Evolutionary conservation across 2,797 vertebrate genomes (phyloP).

Genomic region (Gouania willdenowi): DNA sequence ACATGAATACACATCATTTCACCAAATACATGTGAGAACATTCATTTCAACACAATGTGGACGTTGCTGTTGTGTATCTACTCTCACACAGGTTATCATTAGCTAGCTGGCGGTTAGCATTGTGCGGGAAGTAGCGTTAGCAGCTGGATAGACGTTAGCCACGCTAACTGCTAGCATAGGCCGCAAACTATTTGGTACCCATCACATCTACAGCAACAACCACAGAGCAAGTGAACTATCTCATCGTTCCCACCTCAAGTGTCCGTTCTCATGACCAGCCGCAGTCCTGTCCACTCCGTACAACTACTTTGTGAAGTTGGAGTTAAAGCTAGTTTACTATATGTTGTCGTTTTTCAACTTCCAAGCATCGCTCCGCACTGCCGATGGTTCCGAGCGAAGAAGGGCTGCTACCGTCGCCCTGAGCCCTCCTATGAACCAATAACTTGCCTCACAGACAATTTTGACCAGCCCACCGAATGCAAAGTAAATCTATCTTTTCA

Average conservation of each 20-base stretch:
- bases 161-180: constrained; percentile 76
- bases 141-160: constrained; percentile 37
- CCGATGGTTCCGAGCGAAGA: constrained; percentile 63
- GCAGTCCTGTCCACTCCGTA: constrained; percentile 23
- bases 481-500: constrained; percentile 31
- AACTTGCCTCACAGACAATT: constrained; percentile 67
- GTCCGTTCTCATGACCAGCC: constrained; percentile 4
- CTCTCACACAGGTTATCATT: constrained; percentile 47
- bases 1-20: too few relatives aligned
- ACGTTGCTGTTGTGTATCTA: constrained; percentile 6
- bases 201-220: constrained; percentile 65
- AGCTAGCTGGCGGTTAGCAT: constrained; percentile 50
- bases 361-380: constrained; percentile 63
- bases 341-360: constrained; percentile 73
- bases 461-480: constrained; percentile 57
- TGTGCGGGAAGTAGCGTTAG: constrained; percentile 62
- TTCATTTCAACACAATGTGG: constrained; percentile 8
- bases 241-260: constrained; percentile 18
- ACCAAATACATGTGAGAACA: not conserved
- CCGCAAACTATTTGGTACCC: constrained; percentile 83
- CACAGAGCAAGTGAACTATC: constrained; percentile 55
- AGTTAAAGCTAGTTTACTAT: constrained; percentile 68
- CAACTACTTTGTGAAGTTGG: constrained; percentile 66
- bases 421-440: constrained; percentile 58
- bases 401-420: constrained; percentile 63